These are phyloP conservation scores for Cardiocondyla obscurior DNA, from an alignment of 1,140 invertebrate genomes.

Conservation along the genomic window DNA sequence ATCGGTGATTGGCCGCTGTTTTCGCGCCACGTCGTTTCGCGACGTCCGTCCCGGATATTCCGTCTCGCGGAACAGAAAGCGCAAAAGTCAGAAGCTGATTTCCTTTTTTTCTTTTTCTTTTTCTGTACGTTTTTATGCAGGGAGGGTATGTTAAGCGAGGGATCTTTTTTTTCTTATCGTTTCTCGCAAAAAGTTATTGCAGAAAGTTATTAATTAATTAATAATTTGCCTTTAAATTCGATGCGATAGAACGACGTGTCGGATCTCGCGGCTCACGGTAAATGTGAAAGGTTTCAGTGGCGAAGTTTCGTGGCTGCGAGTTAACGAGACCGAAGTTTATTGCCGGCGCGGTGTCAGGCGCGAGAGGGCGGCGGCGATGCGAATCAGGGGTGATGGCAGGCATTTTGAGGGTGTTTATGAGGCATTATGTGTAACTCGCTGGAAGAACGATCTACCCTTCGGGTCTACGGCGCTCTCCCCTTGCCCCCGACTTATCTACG, in stretches of 20 bases:
- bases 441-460: constrained; percentile 81
- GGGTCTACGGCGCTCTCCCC: constrained; percentile 69
- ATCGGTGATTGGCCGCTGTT: constrained; percentile 35
- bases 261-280: not conserved
- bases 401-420: constrained; percentile 84
- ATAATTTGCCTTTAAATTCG: not conserved
- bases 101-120: not conserved
- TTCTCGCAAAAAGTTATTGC: not conserved
- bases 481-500: constrained; percentile 69
- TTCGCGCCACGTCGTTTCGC: constrained; percentile 29
- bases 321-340: constrained; percentile 81
- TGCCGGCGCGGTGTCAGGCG: constrained; percentile 76
- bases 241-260: not conserved
- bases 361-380: constrained; percentile 72
- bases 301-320: constrained; percentile 41
- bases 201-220: not conserved
- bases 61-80: too few relatives aligned
- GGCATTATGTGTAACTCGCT: constrained; percentile 84
- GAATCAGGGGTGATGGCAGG: constrained; percentile 78
- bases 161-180: not conserved
- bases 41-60: not conserved
- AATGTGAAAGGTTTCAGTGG: constrained; percentile 1
- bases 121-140: too few relatives aligned
- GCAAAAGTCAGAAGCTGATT: constrained; percentile 11
- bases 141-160: too few relatives aligned